Evolutionary conservation across 2,888 invertebrate species (phyloP), one percentile per base, ranked within the genome.

Genomic region (Escarpia spicata): DNA sequence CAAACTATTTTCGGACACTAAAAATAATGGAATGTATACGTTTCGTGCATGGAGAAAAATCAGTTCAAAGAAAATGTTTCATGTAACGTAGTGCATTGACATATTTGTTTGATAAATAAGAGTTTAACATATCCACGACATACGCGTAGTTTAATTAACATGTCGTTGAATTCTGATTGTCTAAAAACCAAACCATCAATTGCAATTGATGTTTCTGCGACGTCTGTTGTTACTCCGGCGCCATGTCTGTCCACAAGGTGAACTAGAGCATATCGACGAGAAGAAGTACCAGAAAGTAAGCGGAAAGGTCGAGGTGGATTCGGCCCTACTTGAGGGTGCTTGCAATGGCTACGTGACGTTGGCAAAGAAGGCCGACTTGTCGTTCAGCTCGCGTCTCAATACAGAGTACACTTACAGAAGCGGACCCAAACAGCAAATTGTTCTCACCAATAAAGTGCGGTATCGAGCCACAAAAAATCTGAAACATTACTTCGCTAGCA

Each of bases 391-490:
- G 75, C 93, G 93, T 31, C 90, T 92, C 12, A 92, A 93, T 44
- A 58, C 93, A 44, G 60, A 91, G 91, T 94, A 94, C 93, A 45
- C 91, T 58, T 92, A 92, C 60, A 90, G 43, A 26, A 90, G 60
- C 37, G 92, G 90, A 12, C 58, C 58, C 45, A 90, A 90, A 60
- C 93, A 94, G 92, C 90, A 91, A 26, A 43, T 94, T n/a, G 91
- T 92, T 89, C 89, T 94, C 89, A 92, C 92, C 45, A 52, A 92
- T 90, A 93, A 93, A 75, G 37, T 93, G 92, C 90, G 90, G 3
- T 93, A 94, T 93, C 91, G 45, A 31, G 93, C 93, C 93, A 92
- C 92, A 44, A 91, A 43, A 12, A 92, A 93, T 31, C 90, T 92
- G 89, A 92, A 44, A 44, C 92, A 92, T 44, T 93, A 93, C 93